Evolutionary conservation across 2,113 vertebrate species (phyloP), one percentile per base, ranked within the genome.

Genomic region (Anolis carolinensis): DNA sequence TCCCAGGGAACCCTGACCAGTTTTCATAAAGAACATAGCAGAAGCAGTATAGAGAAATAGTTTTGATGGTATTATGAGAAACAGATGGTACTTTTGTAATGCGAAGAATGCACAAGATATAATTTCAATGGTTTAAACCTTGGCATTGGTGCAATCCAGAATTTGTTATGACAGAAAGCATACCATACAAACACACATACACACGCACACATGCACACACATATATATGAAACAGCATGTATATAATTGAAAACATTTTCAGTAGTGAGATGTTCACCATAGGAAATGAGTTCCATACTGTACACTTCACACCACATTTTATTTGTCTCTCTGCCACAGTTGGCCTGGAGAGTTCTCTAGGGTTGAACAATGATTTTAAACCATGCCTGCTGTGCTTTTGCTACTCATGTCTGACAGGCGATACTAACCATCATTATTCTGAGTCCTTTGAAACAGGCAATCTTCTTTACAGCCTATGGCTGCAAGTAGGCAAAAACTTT

Each of bases 21-120:
- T 88, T 88, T 91, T 79, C 65, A 63, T 70, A 11, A 87, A 73
- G 36, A 89, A 21, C 32, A 50, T n/a, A 87, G 7, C 21, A 91
- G 52, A 87, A 89, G 50, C 0, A 25, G 2, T 71, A 4, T 8
- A 27, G 44, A 67, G 81, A 85, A 1, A 6, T 74, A 8, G 67
- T 68, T 79, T 71, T 78, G 83, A 80, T 81, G 34, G 36, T 62
- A 2, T 23, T 88, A 18, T 55, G 32, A 85, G 36, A 91, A 88
- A 62, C 63, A 91, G 13, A 52, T 78, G 18, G 32, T 0, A 81
- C 71, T 11, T 85, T 90, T 81, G 39, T 34, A 62, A 1, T 68
- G 32, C 52, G 70, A 48, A 90, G 13, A 88, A 36, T 30, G 8
- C 13, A 1, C 6, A 79, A 20, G 85, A 89, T 63, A 44, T 63